Evolutionary conservation across 2,888 invertebrate species (phyloP).

Genomic region (Rotaria socialis): DNA sequence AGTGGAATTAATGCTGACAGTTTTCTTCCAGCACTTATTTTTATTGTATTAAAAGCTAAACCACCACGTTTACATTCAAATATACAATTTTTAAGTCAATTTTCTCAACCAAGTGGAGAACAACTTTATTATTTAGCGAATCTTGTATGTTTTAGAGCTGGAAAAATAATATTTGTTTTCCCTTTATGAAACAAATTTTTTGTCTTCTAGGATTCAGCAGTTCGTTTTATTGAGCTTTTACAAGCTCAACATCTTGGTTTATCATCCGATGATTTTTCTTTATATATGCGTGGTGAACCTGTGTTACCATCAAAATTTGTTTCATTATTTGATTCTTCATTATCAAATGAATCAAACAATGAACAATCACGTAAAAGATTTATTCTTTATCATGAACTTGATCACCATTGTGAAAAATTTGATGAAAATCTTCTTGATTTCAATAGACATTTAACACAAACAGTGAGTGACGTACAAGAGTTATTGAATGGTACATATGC

Average conservation of each 20-base stretch:
- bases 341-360: not conserved
- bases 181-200: no score
- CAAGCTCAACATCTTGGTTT: constrained; percentile 31
- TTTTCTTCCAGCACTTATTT: constrained; percentile 91
- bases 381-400: not conserved
- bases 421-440: constrained; percentile 7
- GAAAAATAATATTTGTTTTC: not conserved
- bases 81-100: constrained; percentile 89
- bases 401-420: constrained; percentile 34
- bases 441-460: not conserved
- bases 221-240: constrained; percentile 31
- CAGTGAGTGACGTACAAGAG: not conserved
- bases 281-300: constrained; percentile 34
- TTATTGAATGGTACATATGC: not conserved
- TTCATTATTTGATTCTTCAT: not conserved
- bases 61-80: constrained; percentile 94
- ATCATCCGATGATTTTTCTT: not conserved
- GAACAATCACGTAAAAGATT: not conserved
- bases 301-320: not conserved
- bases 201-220: not conserved
- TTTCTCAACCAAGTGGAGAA: constrained; percentile 64
- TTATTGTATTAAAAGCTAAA: constrained; percentile 92
- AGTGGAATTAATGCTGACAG: constrained; percentile 72
- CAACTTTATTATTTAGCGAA: constrained; percentile 30
- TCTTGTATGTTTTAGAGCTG: not conserved